A percentile compares a stretch with the other conserved stretches of the same genome.
Conservation (phyloP, 2,888 invertebrate genomes). For the Lasioglossum leucozonium region DNA sequence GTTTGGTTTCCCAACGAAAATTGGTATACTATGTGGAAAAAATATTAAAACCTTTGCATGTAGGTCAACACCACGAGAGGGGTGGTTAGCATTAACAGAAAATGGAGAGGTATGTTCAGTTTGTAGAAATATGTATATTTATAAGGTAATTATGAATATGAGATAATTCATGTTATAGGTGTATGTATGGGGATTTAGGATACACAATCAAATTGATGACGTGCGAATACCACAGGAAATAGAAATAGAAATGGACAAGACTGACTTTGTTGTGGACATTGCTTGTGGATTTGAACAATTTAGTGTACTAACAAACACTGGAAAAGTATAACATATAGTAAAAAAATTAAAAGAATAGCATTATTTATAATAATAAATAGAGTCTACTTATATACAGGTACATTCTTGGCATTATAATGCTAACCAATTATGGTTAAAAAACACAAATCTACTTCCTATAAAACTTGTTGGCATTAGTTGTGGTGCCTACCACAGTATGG, state of each 20-base stretch:
- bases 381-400: conserved; percentile 80
- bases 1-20: no score
- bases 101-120: conserved; percentile 83
- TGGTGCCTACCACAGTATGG: conserved; percentile 87
- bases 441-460: no score
- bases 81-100: conserved; percentile 86
- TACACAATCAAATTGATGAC: no score
- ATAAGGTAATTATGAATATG: neutral
- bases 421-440: no score
- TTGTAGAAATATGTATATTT: neutral
- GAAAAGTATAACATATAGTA: conserved; percentile 68
- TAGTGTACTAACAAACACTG: conserved; percentile 86
- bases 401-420: conserved; percentile 84
- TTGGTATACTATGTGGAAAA: conserved; percentile 85
- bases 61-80: no score
- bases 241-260: no score
- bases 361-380: neutral
- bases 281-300: no score
- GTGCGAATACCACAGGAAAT: no score
- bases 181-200: conserved; percentile 87
- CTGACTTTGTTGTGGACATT: conserved; percentile 83
- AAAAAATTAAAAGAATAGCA: neutral
- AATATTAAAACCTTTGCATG: conserved; percentile 85
- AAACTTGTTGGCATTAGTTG: conserved; percentile 83
- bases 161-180: conserved; percentile 74